These are phyloP conservation scores for Metopolophium dirhodum DNA, from an alignment of 1,140 invertebrate genomes.

Conservation along the genomic window DNA sequence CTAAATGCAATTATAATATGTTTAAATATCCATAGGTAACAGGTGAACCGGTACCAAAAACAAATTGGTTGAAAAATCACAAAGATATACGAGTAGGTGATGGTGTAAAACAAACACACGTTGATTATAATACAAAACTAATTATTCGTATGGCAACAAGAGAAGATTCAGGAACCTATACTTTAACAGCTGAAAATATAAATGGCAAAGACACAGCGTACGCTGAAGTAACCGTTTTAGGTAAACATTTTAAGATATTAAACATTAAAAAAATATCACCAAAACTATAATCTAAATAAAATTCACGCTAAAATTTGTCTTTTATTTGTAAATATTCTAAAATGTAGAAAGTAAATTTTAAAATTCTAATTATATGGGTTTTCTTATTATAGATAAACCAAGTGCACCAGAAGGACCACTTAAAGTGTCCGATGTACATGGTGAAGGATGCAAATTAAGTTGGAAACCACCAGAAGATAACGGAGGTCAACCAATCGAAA, in stretches of 20 bases:
- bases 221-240: conserved; percentile 89
- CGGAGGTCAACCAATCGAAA: conserved; percentile 86
- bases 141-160: conserved; percentile 84
- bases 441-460: conserved; percentile 81
- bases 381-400: conserved; percentile 73
- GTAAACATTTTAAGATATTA: conserved; percentile 60
- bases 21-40: conserved; percentile 66
- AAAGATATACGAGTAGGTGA: conserved; percentile 77
- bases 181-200: conserved; percentile 88
- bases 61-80: conserved; percentile 81
- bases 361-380: neutral
- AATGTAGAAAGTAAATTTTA: neutral
- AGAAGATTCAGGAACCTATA: conserved; percentile 89
- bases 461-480: conserved; percentile 93
- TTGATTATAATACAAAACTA: conserved; percentile 90
- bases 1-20: neutral
- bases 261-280: neutral
- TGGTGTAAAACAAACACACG: conserved; percentile 77
- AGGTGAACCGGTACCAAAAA: conserved; percentile 88
- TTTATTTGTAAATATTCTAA: neutral
- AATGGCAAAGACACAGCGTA: conserved; percentile 92
- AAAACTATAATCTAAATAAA: neutral
- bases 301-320: neutral
- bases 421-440: conserved; percentile 84
- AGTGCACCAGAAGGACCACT: conserved; percentile 90